phyloP scores from a whole-genome alignment of 2,888 invertebrate genomes.

The Spatulosminthurus flaviceps region DNA sequence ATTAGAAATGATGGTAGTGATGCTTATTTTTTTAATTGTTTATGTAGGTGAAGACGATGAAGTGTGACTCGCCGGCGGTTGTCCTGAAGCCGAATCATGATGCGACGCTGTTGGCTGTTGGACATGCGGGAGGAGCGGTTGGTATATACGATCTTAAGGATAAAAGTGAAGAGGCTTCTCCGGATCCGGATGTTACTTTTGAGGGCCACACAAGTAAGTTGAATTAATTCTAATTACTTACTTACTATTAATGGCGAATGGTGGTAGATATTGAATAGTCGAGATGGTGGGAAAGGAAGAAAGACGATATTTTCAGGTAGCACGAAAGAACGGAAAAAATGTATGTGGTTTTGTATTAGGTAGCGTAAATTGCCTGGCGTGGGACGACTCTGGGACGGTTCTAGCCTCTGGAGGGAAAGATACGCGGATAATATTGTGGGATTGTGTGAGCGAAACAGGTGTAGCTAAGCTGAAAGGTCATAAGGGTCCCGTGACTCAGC shows the following conservation, averaged over 20 bases:
- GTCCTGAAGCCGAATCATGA: slow-evolving; percentile 65
- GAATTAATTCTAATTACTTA: too few species aligned
- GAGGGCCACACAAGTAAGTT: slow-evolving; percentile 76
- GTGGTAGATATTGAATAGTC: too few species aligned
- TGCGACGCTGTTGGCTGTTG: slow-evolving; percentile 83
- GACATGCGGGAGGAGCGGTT: slow-evolving; percentile 89
- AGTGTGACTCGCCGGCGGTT: slow-evolving; percentile 83
- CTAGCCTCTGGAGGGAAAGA: slow-evolving; percentile 71
- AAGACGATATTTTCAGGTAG: too few species aligned
- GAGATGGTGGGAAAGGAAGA: too few species aligned
- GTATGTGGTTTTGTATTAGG: slow-evolving; percentile 48
- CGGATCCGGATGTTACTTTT: slow-evolving; percentile 75
- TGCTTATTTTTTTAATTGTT: slow-evolving; percentile 41
- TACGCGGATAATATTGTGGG: slow-evolving; percentile 93
- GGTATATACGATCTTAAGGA: slow-evolving; percentile 80
- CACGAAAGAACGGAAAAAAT: neutral
- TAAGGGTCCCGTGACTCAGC: slow-evolving; percentile 86
- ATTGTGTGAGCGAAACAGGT: slow-evolving; percentile 91
- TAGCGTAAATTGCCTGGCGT: slow-evolving; percentile 53
- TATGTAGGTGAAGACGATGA: slow-evolving; percentile 78
- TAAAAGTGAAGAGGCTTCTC: slow-evolving; percentile 67
- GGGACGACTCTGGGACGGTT: slow-evolving; percentile 58
- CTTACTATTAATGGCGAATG: too few species aligned
- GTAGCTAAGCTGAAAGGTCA: slow-evolving; percentile 90
- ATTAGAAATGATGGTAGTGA: neutral